These are phyloP conservation scores for Lasioglossum baleicum DNA, from an alignment of 1,140 invertebrate species.

Conservation along the genomic window DNA sequence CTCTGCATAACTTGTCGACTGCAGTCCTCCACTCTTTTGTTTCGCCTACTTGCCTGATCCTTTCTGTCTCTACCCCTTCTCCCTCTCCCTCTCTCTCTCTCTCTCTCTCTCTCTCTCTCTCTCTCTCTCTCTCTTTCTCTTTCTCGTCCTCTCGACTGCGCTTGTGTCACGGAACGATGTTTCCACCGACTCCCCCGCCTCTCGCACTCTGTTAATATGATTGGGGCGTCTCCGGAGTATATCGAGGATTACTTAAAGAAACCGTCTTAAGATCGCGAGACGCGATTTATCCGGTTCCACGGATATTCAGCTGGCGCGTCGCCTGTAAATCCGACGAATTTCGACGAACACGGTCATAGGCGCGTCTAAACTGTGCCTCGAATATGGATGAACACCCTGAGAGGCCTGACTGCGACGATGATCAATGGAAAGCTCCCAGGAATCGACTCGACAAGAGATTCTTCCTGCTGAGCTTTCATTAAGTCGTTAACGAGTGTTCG, in stretches of 20 bases:
- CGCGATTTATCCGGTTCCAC: constrained; percentile 34
- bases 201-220: constrained; percentile 52
- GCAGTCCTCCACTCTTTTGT: constrained; percentile 64
- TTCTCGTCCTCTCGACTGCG: neutral
- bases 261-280: constrained; percentile 50
- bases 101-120: too few relatives aligned
- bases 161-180: neutral
- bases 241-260: constrained; percentile 43
- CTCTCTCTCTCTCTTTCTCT: too few relatives aligned
- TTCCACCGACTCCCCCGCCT: neutral
- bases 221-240: constrained; percentile 50
- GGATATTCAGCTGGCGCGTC: constrained; percentile 5
- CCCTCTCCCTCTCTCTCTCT: too few relatives aligned
- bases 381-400: constrained; percentile 11
- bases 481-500: too few relatives aligned
- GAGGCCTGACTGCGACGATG: neutral
- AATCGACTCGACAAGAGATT: neutral
- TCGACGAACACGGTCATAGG: neutral
- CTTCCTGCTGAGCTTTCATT: too few relatives aligned
- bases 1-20: constrained; percentile 69
- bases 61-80: neutral
- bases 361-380: neutral
- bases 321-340: constrained; percentile 10
- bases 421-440: neutral
- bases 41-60: constrained; percentile 51